Conservation (phyloP, 2,113 vertebrate genomes). For the Oncorhynchus nerka region DNA sequence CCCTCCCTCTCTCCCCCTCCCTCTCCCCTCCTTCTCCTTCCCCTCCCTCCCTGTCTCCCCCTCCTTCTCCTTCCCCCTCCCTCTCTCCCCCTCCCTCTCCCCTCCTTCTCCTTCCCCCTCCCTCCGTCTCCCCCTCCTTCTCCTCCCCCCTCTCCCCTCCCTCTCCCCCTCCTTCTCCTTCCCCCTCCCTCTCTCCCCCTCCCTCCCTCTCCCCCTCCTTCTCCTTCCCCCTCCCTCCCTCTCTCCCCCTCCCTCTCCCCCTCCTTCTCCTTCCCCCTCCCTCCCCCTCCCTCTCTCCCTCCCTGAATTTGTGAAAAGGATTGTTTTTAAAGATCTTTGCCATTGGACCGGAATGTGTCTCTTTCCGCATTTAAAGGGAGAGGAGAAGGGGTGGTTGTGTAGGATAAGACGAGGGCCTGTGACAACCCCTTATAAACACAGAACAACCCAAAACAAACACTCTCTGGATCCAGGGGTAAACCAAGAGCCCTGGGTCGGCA, state of each 20-base stretch:
- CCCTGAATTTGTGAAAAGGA: background rate
- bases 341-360: background rate
- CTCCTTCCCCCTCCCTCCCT: rapidly evolving
- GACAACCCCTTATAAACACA: too few relatives aligned
- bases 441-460: too few relatives aligned
- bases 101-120: background rate
- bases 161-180: background rate
- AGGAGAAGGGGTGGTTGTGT: background rate
- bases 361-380: background rate
- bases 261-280: too few relatives aligned
- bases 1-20: background rate
- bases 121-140: too few relatives aligned
- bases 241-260: background rate
- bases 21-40: constrained; percentile 2
- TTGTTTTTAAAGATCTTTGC: background rate
- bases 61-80: background rate
- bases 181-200: background rate
- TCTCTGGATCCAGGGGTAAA: too few relatives aligned
- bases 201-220: background rate
- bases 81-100: too few relatives aligned
- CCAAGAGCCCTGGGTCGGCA: too few relatives aligned
- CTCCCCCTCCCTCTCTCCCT: background rate
- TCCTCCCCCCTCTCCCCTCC: too few relatives aligned
- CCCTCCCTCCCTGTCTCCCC: rapidly evolving
- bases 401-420: too few relatives aligned